These are phyloP conservation scores for Phorcus lineatus DNA, from an alignment of 2,888 invertebrate genomes.

Conservation along the genomic window DNA sequence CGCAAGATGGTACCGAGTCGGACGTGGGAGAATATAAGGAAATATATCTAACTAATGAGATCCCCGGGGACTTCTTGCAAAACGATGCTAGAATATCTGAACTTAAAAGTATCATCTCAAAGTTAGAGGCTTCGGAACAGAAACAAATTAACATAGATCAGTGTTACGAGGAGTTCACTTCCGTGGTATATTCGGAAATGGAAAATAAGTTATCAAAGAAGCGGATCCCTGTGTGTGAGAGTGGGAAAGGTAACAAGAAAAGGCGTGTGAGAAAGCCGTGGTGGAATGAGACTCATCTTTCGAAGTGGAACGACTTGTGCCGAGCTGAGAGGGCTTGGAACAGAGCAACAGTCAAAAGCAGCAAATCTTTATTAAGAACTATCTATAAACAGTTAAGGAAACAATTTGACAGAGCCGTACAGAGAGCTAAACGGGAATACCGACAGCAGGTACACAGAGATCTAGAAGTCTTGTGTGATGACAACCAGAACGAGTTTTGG, in stretches of 20 bases:
- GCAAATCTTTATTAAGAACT: no score
- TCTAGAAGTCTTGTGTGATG: background rate
- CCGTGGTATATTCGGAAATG: background rate
- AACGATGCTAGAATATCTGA: no score
- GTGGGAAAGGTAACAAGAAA: background rate
- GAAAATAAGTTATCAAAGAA: background rate
- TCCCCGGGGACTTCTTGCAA: no score
- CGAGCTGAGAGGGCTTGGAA: background rate
- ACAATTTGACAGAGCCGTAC: background rate
- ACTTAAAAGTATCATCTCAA: background rate
- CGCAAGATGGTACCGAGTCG: background rate
- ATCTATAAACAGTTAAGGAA: background rate
- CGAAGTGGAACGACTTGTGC: background rate
- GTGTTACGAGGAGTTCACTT: background rate
- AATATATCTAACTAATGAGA: background rate
- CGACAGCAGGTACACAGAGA: background rate
- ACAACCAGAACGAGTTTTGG: background rate
- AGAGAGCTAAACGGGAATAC: background rate
- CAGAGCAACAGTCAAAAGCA: background rate
- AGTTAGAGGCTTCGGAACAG: background rate
- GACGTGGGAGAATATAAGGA: background rate
- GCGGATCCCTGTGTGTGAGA: background rate
- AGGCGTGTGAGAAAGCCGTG: background rate
- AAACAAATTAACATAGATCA: background rate
- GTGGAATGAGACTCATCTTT: background rate